Evolutionary conservation across 2,888 invertebrate species (phyloP), one percentile per base, ranked within the genome.

Genomic region (Eupithecia dodoneata): DNA sequence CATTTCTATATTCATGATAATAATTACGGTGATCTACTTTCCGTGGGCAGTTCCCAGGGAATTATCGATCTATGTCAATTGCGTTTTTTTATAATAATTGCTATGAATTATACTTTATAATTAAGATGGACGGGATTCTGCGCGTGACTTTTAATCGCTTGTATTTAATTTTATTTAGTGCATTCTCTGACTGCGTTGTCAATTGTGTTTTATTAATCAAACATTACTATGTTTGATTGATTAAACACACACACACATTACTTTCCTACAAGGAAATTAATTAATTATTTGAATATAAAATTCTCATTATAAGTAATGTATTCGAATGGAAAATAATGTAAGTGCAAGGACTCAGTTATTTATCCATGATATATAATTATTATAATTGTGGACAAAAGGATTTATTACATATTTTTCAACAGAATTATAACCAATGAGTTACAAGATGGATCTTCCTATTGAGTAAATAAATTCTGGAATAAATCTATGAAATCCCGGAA

Each of bases 1-100:
- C 10, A 73, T 15, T 78, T 78, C 69, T 66, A 72, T 79, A 80
- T 80, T 77, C 66, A 80, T 82, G 30, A 63, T 2, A 10, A 30
- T 63, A 74, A 82, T 82, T 80, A 70, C 75, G 65, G 72, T 75
- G 78, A 79, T 81, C 76, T 78, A 71, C 76, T 77, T 72, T 79
- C 45, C 52, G 71, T 67, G 41, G 41, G 59, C 18, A 70, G 71
- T 69, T 76, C 74, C 10, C 76, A 76, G 45, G 47, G 74, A 52
- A 76, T 78, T 71, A 78, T 72, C 42, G 30, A 76, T 74, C 55
- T 47, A 63, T 71, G 70, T 55, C 63, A n/a, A 10, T 45, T 65
- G 72, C 18, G n/a, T 13, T 67, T 72, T 76, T 41, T 72, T 44
- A 71, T 45, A 65, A 41, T 67, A 47, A 18, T 72, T 30, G 55